Base-by-base conservation (phyloP, 2,113 vertebrate species). In the Hippocampus zosterae region DNA sequence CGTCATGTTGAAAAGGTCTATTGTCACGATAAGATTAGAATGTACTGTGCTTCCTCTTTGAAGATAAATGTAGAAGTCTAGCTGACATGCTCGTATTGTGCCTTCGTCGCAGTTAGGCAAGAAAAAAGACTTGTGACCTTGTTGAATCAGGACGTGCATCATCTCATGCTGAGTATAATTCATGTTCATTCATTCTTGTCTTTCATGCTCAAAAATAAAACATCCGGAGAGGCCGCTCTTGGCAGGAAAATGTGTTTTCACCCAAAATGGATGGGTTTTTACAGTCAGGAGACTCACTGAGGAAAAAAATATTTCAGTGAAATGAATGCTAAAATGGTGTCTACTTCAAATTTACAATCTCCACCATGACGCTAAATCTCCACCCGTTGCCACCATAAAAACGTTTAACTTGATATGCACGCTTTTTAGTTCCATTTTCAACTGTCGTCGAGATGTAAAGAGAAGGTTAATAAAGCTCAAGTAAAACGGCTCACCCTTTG, bases 11-110 rank as follows among this genome's bases (percentile, higher is more conserved):
- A 6, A 27, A 57, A 57, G 12, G 55, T 13, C 2, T 57, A 27
- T 57, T 62, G 74, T 48, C 46, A 41, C 68, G 59, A 68, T 80
- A 80, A 78, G 83, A 79, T 73, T 29, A 23, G 67, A 80, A 12
- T 57, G 55, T 57, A 6, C 55, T 11, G 53, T 67, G 66, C 69
- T 68, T 78, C 64, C 69, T 53, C 70, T 46, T 62, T 67, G 59
- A 67, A 68, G 79, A 81, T 80, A 87, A 75, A 87, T 83, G 15
- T 69, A 82, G 66, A 74, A 83, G 76, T 70, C 78, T 69, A 66
- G 52, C 66, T 74, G 80, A 74, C 74, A 78, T 5, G 11, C 72
- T 82, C 73, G 69, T 62, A 69, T 78, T 73, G 73, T 77, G 69
- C 19, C 52, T 55, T 8, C n/a, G n/a, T 23, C 23, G 23, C 55